Conservation (phyloP, 1,140 invertebrate genomes). For the Aricia agestis region DNA sequence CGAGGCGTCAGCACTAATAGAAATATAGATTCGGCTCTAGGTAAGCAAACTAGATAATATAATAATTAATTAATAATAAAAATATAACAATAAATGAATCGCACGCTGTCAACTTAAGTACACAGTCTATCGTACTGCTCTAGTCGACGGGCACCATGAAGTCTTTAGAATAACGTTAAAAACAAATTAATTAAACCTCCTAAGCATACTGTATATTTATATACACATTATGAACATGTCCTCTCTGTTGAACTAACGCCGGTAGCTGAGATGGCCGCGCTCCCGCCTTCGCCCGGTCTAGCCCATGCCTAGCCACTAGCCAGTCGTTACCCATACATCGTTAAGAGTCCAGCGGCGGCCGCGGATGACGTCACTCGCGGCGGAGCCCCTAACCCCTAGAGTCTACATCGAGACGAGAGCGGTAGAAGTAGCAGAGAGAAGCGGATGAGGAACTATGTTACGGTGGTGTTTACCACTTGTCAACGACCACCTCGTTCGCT, state of each 20-base stretch:
- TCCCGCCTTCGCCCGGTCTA: conserved; percentile 28
- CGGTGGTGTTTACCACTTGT: conserved; percentile 77
- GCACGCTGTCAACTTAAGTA: conserved; percentile 75
- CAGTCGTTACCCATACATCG: conserved; percentile 22
- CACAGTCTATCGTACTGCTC: conserved; percentile 74
- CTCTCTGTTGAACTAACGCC: conserved; percentile 57
- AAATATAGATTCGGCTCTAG: conserved; percentile 70
- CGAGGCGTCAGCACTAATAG: conserved; percentile 73
- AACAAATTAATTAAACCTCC: conserved; percentile 74
- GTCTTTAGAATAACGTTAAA: conserved; percentile 57
- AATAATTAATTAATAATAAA: conserved; percentile 57
- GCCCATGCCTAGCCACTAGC: not conserved
- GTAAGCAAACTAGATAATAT: conserved; percentile 67
- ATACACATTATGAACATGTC: conserved; percentile 75
- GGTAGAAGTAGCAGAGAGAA: conserved; percentile 67
- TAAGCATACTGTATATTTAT: conserved; percentile 72
- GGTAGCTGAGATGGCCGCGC: conserved; percentile 39
- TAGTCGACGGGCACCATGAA: conserved; percentile 75
- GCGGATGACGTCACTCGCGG: conserved; percentile 2
- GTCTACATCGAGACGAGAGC: conserved; percentile 58
- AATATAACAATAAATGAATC: conserved; percentile 74
- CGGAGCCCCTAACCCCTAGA: conserved; percentile 18
- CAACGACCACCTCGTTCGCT: conserved; percentile 78
- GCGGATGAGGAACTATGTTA: conserved; percentile 69
- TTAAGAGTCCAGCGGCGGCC: conserved; percentile 14